Conservation (phyloP, 1,140 invertebrate species). For the Panagrolaimus sp. region DNA sequence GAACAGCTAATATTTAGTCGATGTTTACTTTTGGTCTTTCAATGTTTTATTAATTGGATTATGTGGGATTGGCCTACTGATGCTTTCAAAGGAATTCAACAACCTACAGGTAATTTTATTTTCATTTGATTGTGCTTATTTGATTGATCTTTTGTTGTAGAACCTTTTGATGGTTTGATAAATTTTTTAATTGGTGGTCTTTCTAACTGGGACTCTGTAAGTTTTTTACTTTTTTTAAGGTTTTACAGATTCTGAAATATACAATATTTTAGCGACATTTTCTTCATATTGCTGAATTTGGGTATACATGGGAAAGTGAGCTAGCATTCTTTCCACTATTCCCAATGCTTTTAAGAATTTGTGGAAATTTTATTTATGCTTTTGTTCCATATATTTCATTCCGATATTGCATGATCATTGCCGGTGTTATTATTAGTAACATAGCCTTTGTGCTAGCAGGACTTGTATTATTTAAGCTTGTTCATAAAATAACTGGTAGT, state of each 20-base stretch:
- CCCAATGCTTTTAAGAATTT: conserved; percentile 30
- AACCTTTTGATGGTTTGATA: conserved; percentile 26
- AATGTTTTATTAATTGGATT: conserved; percentile 37
- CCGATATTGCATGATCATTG: conserved; percentile 38
- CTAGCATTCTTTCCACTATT: conserved; percentile 45
- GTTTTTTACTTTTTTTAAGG: too few species aligned
- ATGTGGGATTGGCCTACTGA: conserved; percentile 38
- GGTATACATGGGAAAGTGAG: conserved; percentile 40
- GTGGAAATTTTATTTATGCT: conserved; percentile 21
- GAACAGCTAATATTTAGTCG: conserved; percentile 32
- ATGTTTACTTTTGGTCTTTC: conserved; percentile 33
- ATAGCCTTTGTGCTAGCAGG: conserved; percentile 40
- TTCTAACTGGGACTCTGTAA: conserved; percentile 37
- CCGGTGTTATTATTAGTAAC: conserved; percentile 41
- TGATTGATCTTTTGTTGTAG: conserved; percentile 3
- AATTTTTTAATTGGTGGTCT: conserved; percentile 32
- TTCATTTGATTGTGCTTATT: background rate
- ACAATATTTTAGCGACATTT: too few species aligned
- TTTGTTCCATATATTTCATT: conserved; percentile 21
- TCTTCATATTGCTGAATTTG: conserved; percentile 46
- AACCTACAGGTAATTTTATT: conserved; percentile 7
- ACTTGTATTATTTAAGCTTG: conserved; percentile 31
- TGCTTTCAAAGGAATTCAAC: conserved; percentile 40
- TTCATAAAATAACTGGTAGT: conserved; percentile 31
- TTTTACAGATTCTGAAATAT: too few species aligned